Evolutionary conservation across 2,113 vertebrate species (phyloP).

Genomic region (Mohoua ochrocephala): DNA sequence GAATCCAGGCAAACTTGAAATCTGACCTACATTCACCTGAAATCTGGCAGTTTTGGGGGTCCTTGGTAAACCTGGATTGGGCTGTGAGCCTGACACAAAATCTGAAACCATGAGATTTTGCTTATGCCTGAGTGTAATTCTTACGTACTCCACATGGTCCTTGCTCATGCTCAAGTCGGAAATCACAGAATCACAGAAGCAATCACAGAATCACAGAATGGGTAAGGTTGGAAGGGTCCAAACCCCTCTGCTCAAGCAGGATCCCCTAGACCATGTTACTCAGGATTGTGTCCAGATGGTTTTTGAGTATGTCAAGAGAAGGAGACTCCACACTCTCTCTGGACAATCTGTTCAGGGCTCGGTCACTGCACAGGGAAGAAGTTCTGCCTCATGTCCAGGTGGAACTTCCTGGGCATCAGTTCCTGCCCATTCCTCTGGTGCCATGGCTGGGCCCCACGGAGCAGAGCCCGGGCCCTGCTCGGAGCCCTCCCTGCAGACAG

Average conservation of each 20-base stretch:
- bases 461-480: background rate
- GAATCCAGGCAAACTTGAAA: background rate
- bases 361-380: fast-evolving
- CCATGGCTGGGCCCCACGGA: background rate
- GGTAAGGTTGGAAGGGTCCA: background rate
- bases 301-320: background rate
- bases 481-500: background rate
- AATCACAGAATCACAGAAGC: background rate
- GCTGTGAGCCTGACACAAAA: background rate
- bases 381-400: background rate
- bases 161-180: background rate
- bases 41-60: background rate
- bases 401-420: background rate
- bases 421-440: background rate
- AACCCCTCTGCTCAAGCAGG: background rate
- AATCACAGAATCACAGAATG: background rate
- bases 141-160: background rate
- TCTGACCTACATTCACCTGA: background rate
- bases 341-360: background rate
- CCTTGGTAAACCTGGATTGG: background rate
- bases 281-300: background rate
- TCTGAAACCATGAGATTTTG: background rate
- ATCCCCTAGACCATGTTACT: background rate
- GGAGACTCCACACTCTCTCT: background rate
- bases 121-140: background rate